Evolutionary conservation across 2,113 vertebrate species (phyloP).

Genomic region (Rhinichthys klamathensis): DNA sequence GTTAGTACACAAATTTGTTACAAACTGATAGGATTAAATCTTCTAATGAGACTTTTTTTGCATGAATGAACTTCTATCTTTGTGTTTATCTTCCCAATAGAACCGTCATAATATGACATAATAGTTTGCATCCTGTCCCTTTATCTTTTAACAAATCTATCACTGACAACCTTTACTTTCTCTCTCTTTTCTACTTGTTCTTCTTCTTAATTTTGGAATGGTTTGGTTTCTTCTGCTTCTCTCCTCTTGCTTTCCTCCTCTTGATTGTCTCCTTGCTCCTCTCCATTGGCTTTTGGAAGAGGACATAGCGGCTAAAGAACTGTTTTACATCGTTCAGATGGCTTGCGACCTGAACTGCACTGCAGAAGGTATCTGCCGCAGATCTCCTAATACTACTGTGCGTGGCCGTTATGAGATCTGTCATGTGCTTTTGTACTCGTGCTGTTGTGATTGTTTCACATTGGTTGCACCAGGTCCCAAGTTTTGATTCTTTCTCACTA

Average conservation of each 20-base stretch:
- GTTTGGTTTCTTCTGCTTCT: constrained; percentile 31
- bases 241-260: constrained; percentile 48
- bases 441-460: constrained; percentile 3
- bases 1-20: neutral
- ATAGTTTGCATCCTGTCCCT: constrained; percentile 32
- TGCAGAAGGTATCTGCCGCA: constrained; percentile 99
- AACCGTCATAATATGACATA: constrained; percentile 23
- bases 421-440: constrained; percentile 54
- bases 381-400: constrained; percentile 83
- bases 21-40: constrained; percentile 15
- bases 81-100: constrained; percentile 25
- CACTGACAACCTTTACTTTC: constrained; percentile 67
- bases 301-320: constrained; percentile 91
- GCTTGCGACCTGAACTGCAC: constrained; percentile 99
- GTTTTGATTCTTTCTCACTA: neutral
- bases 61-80: constrained; percentile 49
- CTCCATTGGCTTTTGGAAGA: constrained; percentile 84
- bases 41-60: constrained; percentile 44
- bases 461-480: constrained; percentile 29
- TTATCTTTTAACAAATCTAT: constrained; percentile 67
- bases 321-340: constrained; percentile 98
- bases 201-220: constrained; percentile 66
- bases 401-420: constrained; percentile 83
- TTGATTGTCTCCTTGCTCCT: constrained; percentile 59
- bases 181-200: constrained; percentile 59